These are phyloP conservation scores for Platyscapa corneri DNA, from an alignment of 1,140 invertebrate genomes.

Conservation along the genomic window DNA sequence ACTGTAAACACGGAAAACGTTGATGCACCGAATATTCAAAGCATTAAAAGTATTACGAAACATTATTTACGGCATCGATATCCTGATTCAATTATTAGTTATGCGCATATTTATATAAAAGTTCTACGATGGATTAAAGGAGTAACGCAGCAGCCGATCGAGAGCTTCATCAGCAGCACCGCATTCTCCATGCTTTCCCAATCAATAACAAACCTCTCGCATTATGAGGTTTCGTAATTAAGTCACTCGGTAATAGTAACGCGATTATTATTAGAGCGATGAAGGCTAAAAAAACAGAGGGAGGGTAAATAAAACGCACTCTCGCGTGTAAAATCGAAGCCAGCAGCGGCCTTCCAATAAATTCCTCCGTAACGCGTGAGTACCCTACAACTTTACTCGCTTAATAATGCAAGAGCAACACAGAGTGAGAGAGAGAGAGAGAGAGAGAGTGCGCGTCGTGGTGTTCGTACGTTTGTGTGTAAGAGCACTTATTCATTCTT, in stretches of 20 bases:
- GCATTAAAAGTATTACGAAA: too few species aligned
- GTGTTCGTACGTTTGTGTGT: too few species aligned
- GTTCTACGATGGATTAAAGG: not conserved
- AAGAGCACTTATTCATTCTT: conserved; percentile 53
- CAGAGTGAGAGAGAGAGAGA: not conserved
- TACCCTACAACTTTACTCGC: conserved; percentile 12
- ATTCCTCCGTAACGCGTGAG: not conserved
- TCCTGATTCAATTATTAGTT: too few species aligned
- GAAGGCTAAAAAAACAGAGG: not conserved
- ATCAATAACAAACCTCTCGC: not conserved
- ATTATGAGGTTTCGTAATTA: not conserved
- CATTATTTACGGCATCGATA: too few species aligned
- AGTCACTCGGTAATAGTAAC: not conserved
- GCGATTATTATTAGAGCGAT: conserved; percentile 4
- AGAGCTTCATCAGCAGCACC: too few species aligned
- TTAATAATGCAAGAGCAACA: conserved; percentile 7
- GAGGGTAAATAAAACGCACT: not conserved
- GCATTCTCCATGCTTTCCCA: not conserved
- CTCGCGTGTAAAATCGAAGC: conserved; percentile 2
- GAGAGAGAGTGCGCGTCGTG: conserved; percentile 24
- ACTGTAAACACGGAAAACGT: too few species aligned
- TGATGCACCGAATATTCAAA: too few species aligned
- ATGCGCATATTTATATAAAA: too few species aligned
- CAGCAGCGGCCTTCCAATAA: conserved; percentile 23
- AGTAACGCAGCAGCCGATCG: not conserved